Evolutionary conservation across 2,113 vertebrate genomes (phyloP).

Genomic region (Tretioscincus oriximinensis): DNA sequence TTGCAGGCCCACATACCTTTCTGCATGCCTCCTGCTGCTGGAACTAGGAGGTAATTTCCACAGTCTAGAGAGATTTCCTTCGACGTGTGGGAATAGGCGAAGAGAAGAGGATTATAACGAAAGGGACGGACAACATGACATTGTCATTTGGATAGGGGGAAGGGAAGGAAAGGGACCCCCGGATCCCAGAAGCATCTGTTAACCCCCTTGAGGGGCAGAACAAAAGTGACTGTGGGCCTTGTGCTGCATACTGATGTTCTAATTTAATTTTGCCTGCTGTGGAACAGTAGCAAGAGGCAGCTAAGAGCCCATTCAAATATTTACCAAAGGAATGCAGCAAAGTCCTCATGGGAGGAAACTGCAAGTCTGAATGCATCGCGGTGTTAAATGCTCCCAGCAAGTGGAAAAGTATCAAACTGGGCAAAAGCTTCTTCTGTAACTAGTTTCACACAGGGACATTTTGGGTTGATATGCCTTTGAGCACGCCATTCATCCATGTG

Average conservation of each 20-base stretch:
- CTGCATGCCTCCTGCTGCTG: background rate
- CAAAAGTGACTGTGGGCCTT: conserved; percentile 19
- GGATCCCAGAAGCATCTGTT: conserved; percentile 14
- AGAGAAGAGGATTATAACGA: background rate
- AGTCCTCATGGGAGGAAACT: background rate
- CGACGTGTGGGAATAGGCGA: background rate
- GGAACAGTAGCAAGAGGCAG: conserved; percentile 3
- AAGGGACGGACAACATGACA: background rate
- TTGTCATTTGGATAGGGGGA: conserved; percentile 2
- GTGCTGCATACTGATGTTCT: conserved; percentile 26
- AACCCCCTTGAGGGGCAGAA: conserved; percentile 13
- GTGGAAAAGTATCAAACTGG: background rate
- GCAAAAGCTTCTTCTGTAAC: background rate
- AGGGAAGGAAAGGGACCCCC: background rate
- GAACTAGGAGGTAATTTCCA: conserved; percentile 1
- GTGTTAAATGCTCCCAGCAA: background rate
- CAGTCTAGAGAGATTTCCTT: background rate
- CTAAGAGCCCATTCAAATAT: conserved; percentile 24
- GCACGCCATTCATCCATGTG: background rate
- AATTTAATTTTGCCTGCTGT: conserved; percentile 19
- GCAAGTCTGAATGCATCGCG: background rate
- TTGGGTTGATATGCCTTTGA: background rate
- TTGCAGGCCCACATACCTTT: background rate
- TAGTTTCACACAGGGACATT: background rate
- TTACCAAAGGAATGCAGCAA: conserved; percentile 3